Evolutionary conservation across 2,888 invertebrate genomes (phyloP).

Genomic region (Zeuzera pyrina): DNA sequence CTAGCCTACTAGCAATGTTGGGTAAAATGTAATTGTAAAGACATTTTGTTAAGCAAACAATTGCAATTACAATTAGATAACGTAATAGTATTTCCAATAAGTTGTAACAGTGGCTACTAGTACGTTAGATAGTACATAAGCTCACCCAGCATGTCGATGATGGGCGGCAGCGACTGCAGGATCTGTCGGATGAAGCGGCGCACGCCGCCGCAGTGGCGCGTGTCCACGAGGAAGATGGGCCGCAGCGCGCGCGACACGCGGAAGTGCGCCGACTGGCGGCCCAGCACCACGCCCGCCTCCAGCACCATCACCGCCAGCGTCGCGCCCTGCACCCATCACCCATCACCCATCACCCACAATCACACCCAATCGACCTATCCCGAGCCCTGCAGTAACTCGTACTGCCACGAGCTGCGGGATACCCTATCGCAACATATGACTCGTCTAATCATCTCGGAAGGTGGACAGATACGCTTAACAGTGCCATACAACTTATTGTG

Average conservation of each 20-base stretch:
- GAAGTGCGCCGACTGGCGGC: slow-evolving; percentile 88
- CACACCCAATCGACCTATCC: too few relatives aligned
- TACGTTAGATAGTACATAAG: background rate
- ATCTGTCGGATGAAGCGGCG: slow-evolving; percentile 84
- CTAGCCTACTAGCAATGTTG: too few relatives aligned
- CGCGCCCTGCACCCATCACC: slow-evolving; percentile 79
- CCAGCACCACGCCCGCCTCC: slow-evolving; percentile 85
- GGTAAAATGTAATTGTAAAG: background rate
- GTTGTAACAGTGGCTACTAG: background rate
- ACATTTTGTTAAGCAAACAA: background rate
- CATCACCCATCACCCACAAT: too few relatives aligned
- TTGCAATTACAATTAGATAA: background rate
- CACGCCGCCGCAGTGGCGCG: slow-evolving; percentile 86
- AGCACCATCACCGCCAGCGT: slow-evolving; percentile 85
- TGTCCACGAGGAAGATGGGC: slow-evolving; percentile 92
- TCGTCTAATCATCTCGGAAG: too few relatives aligned
- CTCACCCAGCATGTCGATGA: slow-evolving; percentile 87
- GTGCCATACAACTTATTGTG: too few relatives aligned
- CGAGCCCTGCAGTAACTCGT: too few relatives aligned
- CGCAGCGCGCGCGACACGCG: slow-evolving; percentile 88
- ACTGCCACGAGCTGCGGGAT: too few relatives aligned
- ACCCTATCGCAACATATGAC: too few relatives aligned
- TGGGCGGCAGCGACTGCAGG: slow-evolving; percentile 88
- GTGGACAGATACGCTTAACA: too few relatives aligned
- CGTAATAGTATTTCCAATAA: too few relatives aligned